Conservation (phyloP, 2,888 invertebrate species). For the Cenopis cana region DNA sequence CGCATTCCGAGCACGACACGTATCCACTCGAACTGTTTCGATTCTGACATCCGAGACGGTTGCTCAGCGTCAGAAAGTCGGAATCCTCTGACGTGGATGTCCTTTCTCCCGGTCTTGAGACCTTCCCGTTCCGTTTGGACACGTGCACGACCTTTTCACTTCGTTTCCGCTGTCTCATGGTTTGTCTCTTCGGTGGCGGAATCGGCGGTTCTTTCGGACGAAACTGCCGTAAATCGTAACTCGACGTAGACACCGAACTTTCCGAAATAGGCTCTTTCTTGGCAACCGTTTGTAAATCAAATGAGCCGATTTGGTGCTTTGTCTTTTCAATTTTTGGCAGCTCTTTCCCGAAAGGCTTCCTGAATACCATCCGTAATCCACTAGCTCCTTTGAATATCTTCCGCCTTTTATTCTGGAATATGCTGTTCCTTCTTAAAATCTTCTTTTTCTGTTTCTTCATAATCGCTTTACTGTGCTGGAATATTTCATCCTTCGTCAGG, state of each 20-base stretch:
- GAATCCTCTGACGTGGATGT: constrained; percentile 87
- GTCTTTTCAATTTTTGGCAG: constrained; percentile 67
- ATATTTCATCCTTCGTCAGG: constrained; percentile 95
- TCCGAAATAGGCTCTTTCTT: constrained; percentile 78
- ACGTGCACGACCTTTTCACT: constrained; percentile 74
- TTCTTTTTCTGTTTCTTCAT: constrained; percentile 94
- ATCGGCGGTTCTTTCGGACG: constrained; percentile 82
- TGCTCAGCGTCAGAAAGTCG: constrained; percentile 84
- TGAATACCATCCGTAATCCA: constrained; percentile 87
- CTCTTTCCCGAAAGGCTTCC: constrained; percentile 84
- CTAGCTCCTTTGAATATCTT: constrained; percentile 86
- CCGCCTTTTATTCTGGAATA: constrained; percentile 84
- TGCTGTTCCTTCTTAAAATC: constrained; percentile 84
- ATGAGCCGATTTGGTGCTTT: constrained; percentile 53
- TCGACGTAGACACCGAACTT: constrained; percentile 86
- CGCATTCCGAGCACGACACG: constrained; percentile 95
- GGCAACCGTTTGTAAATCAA: constrained; percentile 59
- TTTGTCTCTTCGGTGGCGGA: constrained; percentile 75
- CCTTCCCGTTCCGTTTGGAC: constrained; percentile 75
- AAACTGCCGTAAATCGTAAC: constrained; percentile 87
- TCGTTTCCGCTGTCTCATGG: constrained; percentile 71
- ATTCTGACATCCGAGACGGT: constrained; percentile 85
- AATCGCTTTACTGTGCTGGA: constrained; percentile 94
- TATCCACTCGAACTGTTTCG: constrained; percentile 89
- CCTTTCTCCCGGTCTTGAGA: constrained; percentile 83